phyloP scores from a whole-genome alignment of 2,797 vertebrate species.

The Dryobates pubescens region DNA sequence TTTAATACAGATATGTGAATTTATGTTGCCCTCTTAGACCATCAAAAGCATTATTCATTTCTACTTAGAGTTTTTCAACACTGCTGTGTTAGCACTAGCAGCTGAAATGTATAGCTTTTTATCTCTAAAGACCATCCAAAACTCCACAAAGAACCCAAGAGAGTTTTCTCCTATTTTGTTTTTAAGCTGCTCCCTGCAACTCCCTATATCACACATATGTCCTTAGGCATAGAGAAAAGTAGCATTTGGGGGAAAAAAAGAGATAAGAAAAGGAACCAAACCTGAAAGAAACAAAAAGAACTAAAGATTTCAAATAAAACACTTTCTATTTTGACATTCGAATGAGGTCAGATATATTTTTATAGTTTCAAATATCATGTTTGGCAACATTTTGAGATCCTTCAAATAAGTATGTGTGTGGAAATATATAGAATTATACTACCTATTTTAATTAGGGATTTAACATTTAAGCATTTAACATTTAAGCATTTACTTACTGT shows the following conservation, averaged over 20 bases:
- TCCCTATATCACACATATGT: neutral
- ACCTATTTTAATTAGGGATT: neutral
- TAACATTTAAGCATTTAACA: neutral
- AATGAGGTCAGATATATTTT: neutral
- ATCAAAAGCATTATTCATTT: neutral
- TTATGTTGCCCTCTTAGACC: neutral
- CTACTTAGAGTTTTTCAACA: neutral
- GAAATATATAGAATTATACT: neutral
- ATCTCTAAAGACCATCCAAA: neutral
- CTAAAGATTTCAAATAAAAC: neutral
- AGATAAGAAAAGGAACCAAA: neutral
- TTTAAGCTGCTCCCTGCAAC: neutral
- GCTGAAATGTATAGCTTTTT: neutral
- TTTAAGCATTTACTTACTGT: neutral
- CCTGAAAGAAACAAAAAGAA: neutral
- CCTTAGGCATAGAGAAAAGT: neutral
- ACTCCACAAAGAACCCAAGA: neutral
- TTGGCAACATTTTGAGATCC: neutral
- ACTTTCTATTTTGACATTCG: neutral
- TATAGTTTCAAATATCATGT: neutral
- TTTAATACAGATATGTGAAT: neutral
- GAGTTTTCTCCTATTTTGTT: neutral
- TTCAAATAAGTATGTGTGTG: fast-evolving
- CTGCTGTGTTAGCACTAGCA: neutral
- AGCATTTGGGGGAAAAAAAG: neutral